phyloP scores from a whole-genome alignment of 2,113 vertebrate species.

The Malurus cyaneus region DNA sequence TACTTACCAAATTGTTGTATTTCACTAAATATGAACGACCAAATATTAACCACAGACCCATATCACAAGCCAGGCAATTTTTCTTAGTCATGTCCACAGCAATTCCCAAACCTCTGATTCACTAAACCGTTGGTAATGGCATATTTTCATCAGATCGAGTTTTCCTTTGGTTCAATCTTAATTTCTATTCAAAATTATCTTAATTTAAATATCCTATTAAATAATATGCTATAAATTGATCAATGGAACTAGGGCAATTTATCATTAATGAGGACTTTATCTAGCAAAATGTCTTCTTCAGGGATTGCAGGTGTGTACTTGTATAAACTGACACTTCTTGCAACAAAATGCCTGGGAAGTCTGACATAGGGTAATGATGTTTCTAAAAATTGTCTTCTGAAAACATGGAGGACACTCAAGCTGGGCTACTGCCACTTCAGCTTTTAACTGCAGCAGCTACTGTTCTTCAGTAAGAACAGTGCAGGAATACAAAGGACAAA shows the following conservation, averaged over 20 bases:
- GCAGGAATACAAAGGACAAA: neutral
- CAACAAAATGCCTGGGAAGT: neutral
- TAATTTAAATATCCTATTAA: neutral
- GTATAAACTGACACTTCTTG: neutral
- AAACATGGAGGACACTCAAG: neutral
- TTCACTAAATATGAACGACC: neutral
- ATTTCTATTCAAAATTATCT: neutral
- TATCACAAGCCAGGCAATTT: neutral
- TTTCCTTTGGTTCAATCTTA: neutral
- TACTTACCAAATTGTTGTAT: neutral
- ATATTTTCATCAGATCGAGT: neutral
- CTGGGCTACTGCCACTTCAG: neutral
- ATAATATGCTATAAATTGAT: neutral
- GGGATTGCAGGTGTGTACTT: neutral
- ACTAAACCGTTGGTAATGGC: neutral
- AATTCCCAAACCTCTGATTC: neutral
- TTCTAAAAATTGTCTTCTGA: neutral
- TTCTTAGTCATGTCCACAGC: neutral
- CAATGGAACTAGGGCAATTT: neutral
- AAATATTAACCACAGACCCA: neutral
- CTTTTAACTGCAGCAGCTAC: neutral
- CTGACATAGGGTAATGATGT: neutral
- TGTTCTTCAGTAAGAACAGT: neutral
- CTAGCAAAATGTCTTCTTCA: neutral
- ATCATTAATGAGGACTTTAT: neutral